These are phyloP conservation scores for Ondatra zibethicus DNA, from an alignment of 2,113 vertebrate species.

Conservation along the genomic window DNA sequence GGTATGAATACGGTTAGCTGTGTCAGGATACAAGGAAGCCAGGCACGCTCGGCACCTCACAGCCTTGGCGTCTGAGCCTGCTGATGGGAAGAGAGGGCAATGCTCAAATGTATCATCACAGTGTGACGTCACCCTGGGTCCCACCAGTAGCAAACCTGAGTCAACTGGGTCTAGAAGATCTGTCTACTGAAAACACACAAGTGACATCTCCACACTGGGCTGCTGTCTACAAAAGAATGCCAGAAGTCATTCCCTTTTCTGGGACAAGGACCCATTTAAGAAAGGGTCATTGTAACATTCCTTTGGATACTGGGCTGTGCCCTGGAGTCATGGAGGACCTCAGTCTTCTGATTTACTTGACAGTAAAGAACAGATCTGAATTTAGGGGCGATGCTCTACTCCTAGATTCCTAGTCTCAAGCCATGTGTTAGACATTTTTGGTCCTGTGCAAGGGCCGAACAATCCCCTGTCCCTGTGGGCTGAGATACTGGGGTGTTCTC, in stretches of 20 bases:
- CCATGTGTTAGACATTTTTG: neutral
- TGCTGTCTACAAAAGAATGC: conserved; percentile 9
- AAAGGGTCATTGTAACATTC: conserved; percentile 59
- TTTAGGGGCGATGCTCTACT: neutral
- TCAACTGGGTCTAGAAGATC: neutral
- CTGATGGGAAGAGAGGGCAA: neutral
- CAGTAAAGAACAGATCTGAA: neutral
- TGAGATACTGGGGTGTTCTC: too few species aligned
- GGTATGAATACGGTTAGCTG: neutral
- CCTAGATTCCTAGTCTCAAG: neutral
- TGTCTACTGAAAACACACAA: neutral
- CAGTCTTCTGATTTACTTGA: conserved; percentile 29
- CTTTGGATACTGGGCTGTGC: conserved; percentile 50
- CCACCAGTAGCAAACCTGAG: neutral
- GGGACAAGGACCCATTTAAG: conserved; percentile 52
- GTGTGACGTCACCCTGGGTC: neutral
- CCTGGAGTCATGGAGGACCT: conserved; percentile 51
- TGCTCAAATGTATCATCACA: neutral
- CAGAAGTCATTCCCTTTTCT: conserved; percentile 17
- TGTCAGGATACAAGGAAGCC: neutral
- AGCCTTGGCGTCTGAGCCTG: neutral
- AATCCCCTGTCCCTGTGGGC: neutral
- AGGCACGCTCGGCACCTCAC: neutral
- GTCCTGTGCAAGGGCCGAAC: neutral
- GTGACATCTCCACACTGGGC: neutral